Conservation (phyloP, 2,888 invertebrate genomes). For the Chorisops tibialis region DNA sequence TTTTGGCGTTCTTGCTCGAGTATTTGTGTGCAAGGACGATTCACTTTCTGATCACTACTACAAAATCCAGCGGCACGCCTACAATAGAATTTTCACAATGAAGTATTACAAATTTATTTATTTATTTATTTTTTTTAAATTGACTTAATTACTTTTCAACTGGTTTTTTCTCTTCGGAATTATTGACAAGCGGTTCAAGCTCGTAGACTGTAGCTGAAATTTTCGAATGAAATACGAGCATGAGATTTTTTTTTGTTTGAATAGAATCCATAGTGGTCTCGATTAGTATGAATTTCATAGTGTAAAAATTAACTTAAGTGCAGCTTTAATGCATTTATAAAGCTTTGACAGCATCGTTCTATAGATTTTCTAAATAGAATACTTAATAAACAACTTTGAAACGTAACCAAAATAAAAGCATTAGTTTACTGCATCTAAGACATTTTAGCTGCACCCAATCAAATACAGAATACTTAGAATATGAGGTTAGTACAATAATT, state of each 20-base stretch:
- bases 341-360: not conserved
- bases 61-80: not conserved
- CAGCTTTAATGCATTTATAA: conserved; percentile 9
- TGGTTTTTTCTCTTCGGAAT: conserved; percentile 56
- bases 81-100: not conserved
- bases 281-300: not conserved
- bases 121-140: not conserved
- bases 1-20: conserved; percentile 48
- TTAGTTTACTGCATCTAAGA: not conserved
- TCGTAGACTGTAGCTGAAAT: conserved; percentile 59
- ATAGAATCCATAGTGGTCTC: not conserved
- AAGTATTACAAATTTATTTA: conserved; percentile 3
- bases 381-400: not conserved
- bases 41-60: conserved; percentile 28
- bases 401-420: not conserved
- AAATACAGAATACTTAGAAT: conserved; percentile 9
- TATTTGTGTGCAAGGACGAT: conserved; percentile 48
- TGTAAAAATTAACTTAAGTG: not conserved
- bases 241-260: not conserved
- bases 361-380: not conserved
- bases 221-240: not conserved
- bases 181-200: conserved; percentile 72
- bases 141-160: conserved; percentile 46
- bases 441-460: conserved; percentile 24
- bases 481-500: not conserved